Evolutionary conservation across 2,888 invertebrate species (phyloP).

Genomic region (Lordiphosa andalusiaca): DNA sequence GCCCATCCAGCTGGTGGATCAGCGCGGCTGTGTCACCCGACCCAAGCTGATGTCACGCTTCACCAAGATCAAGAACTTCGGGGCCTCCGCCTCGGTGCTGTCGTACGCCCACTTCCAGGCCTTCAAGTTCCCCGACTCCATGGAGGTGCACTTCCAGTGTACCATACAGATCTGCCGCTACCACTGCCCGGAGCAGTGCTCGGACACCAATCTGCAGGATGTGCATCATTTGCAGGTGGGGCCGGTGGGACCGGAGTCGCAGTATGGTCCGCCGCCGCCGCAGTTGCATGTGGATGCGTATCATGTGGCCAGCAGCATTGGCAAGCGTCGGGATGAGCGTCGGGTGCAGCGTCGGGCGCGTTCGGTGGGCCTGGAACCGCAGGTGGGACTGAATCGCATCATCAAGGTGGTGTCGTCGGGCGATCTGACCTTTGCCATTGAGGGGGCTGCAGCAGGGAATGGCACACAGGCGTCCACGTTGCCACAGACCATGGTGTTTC

Average conservation of each 20-base stretch:
- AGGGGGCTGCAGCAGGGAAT: slow-evolving; percentile 78
- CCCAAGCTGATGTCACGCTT: slow-evolving; percentile 96
- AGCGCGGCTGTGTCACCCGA: slow-evolving; percentile 94
- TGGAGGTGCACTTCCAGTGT: slow-evolving; percentile 98
- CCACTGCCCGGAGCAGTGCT: slow-evolving; percentile 95
- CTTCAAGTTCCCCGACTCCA: slow-evolving; percentile 96
- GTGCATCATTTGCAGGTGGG: slow-evolving; percentile 82
- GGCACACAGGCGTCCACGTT: slow-evolving; percentile 81
- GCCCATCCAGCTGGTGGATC: slow-evolving; percentile 95
- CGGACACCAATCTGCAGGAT: slow-evolving; percentile 84
- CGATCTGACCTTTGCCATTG: slow-evolving; percentile 91
- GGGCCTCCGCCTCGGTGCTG: slow-evolving; percentile 93
- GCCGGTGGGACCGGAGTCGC: slow-evolving; percentile 82
- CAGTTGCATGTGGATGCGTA: slow-evolving; percentile 84
- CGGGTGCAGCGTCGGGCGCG: slow-evolving; percentile 85
- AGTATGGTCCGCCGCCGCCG: slow-evolving; percentile 87
- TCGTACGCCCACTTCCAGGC: slow-evolving; percentile 97
- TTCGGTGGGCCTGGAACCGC: slow-evolving; percentile 82
- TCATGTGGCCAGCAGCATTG: slow-evolving; percentile 83
- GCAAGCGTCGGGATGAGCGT: slow-evolving; percentile 86
- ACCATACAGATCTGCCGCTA: slow-evolving; percentile 96
- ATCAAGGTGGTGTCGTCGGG: slow-evolving; percentile 95
- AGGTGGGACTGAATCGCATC: slow-evolving; percentile 92
- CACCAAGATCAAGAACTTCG: slow-evolving; percentile 97
- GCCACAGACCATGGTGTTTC: slow-evolving; percentile 87